Percentiles rank a stretch among this genome's conserved stretches.
Evolutionary conservation across 2,797 vertebrate genomes (phyloP).

Genomic region (Acanthurus leucopareius): DNA sequence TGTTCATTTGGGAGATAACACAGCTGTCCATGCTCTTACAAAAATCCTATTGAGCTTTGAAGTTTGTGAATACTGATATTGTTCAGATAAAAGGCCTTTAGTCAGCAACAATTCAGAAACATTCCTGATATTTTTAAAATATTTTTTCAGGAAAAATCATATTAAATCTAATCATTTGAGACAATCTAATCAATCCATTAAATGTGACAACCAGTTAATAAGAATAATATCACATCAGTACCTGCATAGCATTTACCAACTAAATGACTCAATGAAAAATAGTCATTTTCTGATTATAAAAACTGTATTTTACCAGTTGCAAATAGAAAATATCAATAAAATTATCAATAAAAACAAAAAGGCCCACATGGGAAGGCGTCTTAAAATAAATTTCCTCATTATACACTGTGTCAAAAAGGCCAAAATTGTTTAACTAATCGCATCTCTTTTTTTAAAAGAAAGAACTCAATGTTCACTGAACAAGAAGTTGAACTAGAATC

Average conservation of each 20-base stretch:
- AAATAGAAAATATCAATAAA: background rate
- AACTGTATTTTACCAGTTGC: background rate
- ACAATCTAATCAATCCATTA: background rate
- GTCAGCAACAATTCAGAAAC: background rate
- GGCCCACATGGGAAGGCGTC: background rate
- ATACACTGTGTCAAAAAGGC: background rate
- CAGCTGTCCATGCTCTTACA: too few species aligned
- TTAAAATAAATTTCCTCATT: background rate
- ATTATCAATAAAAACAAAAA: background rate
- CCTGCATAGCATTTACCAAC: background rate
- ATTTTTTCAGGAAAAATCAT: background rate
- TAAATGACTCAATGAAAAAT: background rate
- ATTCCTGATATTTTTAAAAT: background rate
- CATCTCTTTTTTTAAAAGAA: too few species aligned
- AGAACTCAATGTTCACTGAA: background rate
- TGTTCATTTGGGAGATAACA: background rate
- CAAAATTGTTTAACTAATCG: background rate
- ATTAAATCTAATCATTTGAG: background rate
- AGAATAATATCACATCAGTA: background rate
- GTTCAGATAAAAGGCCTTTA: background rate
- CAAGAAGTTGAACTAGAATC: background rate
- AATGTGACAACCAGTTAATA: slow-evolving; percentile 1
- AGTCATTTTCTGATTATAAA: background rate
- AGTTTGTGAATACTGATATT: background rate
- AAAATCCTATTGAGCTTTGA: background rate